Evolutionary conservation across 2,888 invertebrate species (phyloP).

Genomic region (Brenthis hecate): DNA sequence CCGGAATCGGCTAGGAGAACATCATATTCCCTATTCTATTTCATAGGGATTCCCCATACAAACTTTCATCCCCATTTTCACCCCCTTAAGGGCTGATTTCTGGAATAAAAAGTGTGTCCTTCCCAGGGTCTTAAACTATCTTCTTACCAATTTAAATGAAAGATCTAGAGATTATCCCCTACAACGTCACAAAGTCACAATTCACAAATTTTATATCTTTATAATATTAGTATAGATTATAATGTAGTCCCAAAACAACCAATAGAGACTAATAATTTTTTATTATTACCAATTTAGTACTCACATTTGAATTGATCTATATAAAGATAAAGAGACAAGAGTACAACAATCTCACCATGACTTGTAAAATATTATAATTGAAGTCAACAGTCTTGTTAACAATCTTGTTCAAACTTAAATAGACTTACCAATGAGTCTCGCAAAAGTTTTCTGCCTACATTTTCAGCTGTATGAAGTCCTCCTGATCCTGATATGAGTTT

Average conservation of each 20-base stretch:
- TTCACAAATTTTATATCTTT: no score
- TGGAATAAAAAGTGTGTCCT: no score
- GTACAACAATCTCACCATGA: constrained; percentile 5
- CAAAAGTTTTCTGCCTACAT: constrained; percentile 90
- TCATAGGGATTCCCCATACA: no score
- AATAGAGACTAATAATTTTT: not conserved
- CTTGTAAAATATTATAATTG: not conserved
- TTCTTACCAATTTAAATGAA: no score
- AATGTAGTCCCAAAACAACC: not conserved
- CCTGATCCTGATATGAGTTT: constrained; percentile 91
- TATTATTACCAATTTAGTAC: constrained; percentile 1
- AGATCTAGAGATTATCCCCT: no score
- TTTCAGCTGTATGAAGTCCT: constrained; percentile 89
- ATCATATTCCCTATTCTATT: no score
- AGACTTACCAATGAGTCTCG: constrained; percentile 88
- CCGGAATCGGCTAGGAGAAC: no score
- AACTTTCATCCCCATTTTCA: no score
- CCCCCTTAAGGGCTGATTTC: no score
- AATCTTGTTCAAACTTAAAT: not conserved
- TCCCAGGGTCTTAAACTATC: no score
- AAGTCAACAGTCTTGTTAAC: not conserved
- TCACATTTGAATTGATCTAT: constrained; percentile 10
- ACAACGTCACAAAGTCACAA: no score
- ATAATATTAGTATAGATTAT: no score
- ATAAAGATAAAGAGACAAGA: not conserved